Evolutionary conservation across 2,113 vertebrate genomes (phyloP).

Genomic region (Lampris megalopsis): DNA sequence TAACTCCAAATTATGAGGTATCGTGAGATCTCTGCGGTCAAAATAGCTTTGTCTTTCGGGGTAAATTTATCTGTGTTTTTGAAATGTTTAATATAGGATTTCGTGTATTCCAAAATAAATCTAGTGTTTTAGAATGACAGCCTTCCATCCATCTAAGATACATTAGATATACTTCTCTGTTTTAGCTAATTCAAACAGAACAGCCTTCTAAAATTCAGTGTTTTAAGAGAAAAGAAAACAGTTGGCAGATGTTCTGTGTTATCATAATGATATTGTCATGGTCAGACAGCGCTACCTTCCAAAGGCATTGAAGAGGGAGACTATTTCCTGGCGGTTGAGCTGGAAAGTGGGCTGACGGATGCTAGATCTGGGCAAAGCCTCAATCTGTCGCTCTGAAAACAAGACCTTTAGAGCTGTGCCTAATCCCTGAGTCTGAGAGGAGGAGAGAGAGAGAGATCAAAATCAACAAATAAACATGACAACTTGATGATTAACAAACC

Average conservation of each 20-base stretch:
- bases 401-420: slow-evolving; percentile 93
- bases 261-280: neutral
- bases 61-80: no score
- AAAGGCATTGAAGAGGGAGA: slow-evolving; percentile 93
- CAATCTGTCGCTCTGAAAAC: slow-evolving; percentile 91
- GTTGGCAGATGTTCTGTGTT: neutral
- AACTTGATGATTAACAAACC: neutral
- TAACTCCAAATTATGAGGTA: neutral
- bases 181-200: neutral
- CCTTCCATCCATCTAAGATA: no score
- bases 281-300: slow-evolving; percentile 84
- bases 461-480: neutral
- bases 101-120: no score
- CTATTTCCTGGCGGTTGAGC: slow-evolving; percentile 92
- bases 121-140: no score
- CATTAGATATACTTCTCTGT: no score
- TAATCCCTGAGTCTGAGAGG: slow-evolving; percentile 90
- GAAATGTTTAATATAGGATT: no score
- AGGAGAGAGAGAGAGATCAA: slow-evolving; percentile 3
- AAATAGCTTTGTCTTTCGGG: no score
- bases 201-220: neutral
- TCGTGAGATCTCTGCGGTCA: no score
- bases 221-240: neutral
- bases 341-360: slow-evolving; percentile 85
- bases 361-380: slow-evolving; percentile 84